Conservation (phyloP, 2,797 vertebrate genomes). For the Hippoglossus hippoglossus region DNA sequence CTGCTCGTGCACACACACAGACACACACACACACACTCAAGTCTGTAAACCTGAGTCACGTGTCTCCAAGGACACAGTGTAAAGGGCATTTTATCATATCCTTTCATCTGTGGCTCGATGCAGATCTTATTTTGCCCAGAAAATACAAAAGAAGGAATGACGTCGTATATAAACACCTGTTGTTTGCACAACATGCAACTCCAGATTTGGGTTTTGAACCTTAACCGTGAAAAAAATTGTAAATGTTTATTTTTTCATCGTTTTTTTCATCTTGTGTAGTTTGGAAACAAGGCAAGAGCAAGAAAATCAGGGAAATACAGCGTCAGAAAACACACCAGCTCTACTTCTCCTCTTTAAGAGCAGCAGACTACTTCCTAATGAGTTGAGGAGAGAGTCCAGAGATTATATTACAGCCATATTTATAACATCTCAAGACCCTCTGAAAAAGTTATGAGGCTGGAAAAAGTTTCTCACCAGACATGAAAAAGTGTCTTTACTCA, state of each 20-base stretch:
- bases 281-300: not conserved
- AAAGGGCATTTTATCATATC: slow-evolving; percentile 67
- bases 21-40: not conserved
- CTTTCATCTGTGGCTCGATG: slow-evolving; percentile 50
- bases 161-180: not conserved
- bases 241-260: too few species aligned
- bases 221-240: too few species aligned
- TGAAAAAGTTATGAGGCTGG: slow-evolving; percentile 25
- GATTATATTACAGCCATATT: too few species aligned
- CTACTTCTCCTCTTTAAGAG: slow-evolving; percentile 2
- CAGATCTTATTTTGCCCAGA: slow-evolving; percentile 33
- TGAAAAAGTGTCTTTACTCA: slow-evolving; percentile 38
- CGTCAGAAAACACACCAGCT: slow-evolving; percentile 10
- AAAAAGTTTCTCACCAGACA: slow-evolving; percentile 36
- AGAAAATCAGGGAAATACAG: not conserved
- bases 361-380: slow-evolving; percentile 11
- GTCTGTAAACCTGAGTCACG: slow-evolving; percentile 13
- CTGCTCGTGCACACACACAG: slow-evolving; percentile 14
- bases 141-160: slow-evolving; percentile 42
- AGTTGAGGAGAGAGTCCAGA: not conserved
- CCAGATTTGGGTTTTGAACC: not conserved
- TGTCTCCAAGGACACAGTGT: slow-evolving; percentile 53
- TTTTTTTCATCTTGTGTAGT: too few species aligned
- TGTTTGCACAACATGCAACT: not conserved
- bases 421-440: not conserved